Percentiles rank a stretch among this genome's conserved stretches.
Evolutionary conservation across 2,113 vertebrate species (phyloP).

Genomic region (Myodes glareolus): DNA sequence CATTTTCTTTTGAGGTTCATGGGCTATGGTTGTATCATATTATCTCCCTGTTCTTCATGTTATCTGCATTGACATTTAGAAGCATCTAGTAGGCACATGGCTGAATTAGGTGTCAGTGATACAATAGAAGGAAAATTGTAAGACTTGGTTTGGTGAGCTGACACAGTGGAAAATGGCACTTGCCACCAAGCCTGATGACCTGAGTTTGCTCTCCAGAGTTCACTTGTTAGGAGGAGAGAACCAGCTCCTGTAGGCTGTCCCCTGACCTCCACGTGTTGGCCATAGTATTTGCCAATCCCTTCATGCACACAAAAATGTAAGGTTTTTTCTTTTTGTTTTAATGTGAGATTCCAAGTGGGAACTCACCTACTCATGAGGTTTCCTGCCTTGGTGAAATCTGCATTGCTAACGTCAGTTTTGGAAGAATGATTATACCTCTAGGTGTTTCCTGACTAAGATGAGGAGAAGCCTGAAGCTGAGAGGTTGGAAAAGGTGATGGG

Average conservation of each 20-base stretch:
- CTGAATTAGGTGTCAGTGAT: neutral
- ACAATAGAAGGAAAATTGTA: neutral
- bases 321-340: too few species aligned
- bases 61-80: neutral
- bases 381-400: neutral
- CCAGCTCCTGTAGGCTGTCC: neutral
- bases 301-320: neutral
- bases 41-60: neutral
- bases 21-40: neutral
- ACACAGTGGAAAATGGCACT: too few species aligned
- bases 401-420: neutral
- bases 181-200: neutral
- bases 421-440: neutral
- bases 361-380: rapidly evolving
- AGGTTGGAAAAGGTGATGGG: neutral
- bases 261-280: too few species aligned
- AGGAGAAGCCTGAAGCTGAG: neutral
- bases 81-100: neutral
- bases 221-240: neutral
- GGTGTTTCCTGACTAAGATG: neutral
- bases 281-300: too few species aligned
- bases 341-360: neutral
- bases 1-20: neutral
- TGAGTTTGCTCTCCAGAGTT: neutral
- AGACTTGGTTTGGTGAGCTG: neutral